Evolutionary conservation across 2,888 invertebrate species (phyloP), one percentile per base, ranked within the genome.

Genomic region (Leucophenga maculata): DNA sequence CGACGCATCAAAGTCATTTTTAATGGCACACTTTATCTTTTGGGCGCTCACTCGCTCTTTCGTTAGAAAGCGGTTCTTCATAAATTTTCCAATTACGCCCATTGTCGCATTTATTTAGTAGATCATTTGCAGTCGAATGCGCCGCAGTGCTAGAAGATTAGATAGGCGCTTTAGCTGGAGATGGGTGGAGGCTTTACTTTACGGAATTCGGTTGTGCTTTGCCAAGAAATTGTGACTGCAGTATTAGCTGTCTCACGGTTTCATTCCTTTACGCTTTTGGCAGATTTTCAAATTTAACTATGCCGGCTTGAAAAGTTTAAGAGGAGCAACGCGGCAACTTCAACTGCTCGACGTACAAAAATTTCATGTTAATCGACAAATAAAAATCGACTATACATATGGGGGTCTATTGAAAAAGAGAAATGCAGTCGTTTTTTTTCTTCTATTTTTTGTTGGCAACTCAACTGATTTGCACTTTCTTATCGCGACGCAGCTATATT

Each of bases 401-500:
- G 39, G 39, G 8, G 39, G 8, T 39, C 39, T 26, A 26, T 26
- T 39, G 39, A 39, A 50, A 50, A 50, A 50, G 50, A 50, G 50
- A 16, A 50, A 50, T 6, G 39, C 39, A 39, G 39, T 39, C 39
- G 39, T 2, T 26, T 26, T 26, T 13, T 55, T 11, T n/a, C n/a
- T n/a, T n/a, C n/a, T n/a, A n/a, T n/a, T n/a, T n/a, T 55, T 6
- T 22, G 26, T 55, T 26, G 57, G 22, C 31, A 31, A 26, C 57
- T 57, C 83, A 80, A 76, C 73, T 77, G 75, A 83, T 80, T 83
- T 80, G 73, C 83, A 78, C 81, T 82, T 72, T 79, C 81, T 79
- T 82, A 82, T 81, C 83, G 74, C 69, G 64, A 71, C 75, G 39
- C 39, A 39, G 64, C 71, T 26, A 3, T 26, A n/a, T 67, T 75